Evolutionary conservation across 2,888 invertebrate genomes (phyloP), one percentile per base, ranked within the genome.

Genomic region (Beris chalybata): DNA sequence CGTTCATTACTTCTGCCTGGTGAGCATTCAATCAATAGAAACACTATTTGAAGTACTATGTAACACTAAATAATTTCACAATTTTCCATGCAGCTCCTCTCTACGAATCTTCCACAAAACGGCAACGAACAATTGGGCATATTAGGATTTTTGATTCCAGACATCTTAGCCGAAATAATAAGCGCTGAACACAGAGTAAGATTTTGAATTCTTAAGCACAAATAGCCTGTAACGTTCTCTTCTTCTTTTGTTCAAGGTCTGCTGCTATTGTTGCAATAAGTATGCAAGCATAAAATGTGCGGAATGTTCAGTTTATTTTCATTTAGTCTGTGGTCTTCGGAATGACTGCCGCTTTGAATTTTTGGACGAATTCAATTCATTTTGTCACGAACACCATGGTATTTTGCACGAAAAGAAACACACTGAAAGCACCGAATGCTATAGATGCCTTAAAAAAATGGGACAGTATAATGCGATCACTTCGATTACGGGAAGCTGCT

Each of bases 41-140:
- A 22, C 22, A 22, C 22, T 22, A 22, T 22, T 22, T 22, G 22
- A 22, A n/a, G 2, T 22, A 22, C 22, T 22, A 22, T 22, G 22
- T 22, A 22, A 22, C 22, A 22, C 22, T 22, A 22, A 22, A 22
- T 22, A 22, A 22, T 22, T 3, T 22, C 22, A 22, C 22, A 22
- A 22, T 22, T 22, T 1, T 71, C 68, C n/a, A 82, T 81, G 43
- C 76, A 91, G 91, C 76, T 92, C 1, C 78, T 91, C 22, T 89
- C 92, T 0, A 87, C 88, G 22, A 85, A 87, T 65, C 80, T 91
- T 74, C 80, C 84, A 31, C 92, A 92, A 74, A 85, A 83, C 67
- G 92, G 90, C 0, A 77, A 76, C 31, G 91, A 91, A 71, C 79
- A 84, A 3, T 85, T 88, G 63, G 93, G 93, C 0, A 86, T 93